Base-by-base conservation (phyloP, 2,113 vertebrate genomes). In the Sebastes fasciatus region DNA sequence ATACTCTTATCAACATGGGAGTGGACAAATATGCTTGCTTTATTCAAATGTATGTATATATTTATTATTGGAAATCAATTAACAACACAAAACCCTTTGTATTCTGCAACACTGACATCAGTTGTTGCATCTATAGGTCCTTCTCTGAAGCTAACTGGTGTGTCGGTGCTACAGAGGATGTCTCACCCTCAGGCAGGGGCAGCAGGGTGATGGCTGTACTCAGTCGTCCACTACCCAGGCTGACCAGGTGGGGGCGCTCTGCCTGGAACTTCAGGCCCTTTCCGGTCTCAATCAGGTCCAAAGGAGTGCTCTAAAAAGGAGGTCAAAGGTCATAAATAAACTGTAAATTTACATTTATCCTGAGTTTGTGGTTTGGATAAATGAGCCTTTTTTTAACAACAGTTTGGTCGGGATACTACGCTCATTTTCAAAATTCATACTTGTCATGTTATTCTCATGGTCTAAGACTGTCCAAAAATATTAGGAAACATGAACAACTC, bases 211-310 rank as follows among this genome's bases (percentile, higher is more conserved):
- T 96, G 2, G 98, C 97, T 0, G 96, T 98, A 87, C 97, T 99
- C 70, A 99, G 96, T 0, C 98, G 96, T 19, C 98, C 97, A 0
- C 98, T 98, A 40, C 98, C 98, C 67, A 99, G 93, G 94, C 98
- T 99, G 87, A 99, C 97, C 90, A 99, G 91, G 83, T 99, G 98
- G 95, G 0, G 98, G 86, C 97, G 97, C 91, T 98, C 97, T 0
- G 98, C 96, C 84, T 99, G 98, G 78, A 99, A 96, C 85, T 97
- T 98, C 80, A 99, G 94, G 19, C 96, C 96, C 87, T 97, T 97
- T 43, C 97, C 97, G 0, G 93, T 97, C 89, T 99, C 96, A 0
- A 97, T 96, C 74, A 99, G 91, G 88, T 99, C 97, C 94, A 99
- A 89, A 0, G 97, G 95, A 0, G 96, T 96, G 86, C 95, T 96